Percentiles rank a stretch among this genome's conserved stretches.
Conservation (phyloP, 2,797 vertebrate species). For the Allobates femoralis region DNA sequence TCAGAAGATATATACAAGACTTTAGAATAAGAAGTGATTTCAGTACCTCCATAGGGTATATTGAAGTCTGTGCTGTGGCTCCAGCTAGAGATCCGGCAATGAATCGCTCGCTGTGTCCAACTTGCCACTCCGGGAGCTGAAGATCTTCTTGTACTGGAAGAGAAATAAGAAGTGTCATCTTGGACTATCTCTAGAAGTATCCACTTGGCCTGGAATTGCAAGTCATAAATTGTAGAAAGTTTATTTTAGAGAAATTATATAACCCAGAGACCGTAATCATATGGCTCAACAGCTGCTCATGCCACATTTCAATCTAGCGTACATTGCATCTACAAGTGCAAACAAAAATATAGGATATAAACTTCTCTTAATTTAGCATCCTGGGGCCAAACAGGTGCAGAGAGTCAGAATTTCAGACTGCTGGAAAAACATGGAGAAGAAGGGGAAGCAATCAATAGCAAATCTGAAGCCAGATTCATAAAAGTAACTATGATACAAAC, state of each 20-base stretch:
- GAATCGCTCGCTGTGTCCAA: slow-evolving; percentile 87
- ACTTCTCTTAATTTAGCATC: neutral
- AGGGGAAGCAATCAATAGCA: neutral
- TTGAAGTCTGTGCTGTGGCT: slow-evolving; percentile 91
- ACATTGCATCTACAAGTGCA: too few species aligned
- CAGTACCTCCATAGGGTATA: slow-evolving; percentile 94
- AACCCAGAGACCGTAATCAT: neutral
- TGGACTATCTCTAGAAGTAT: neutral
- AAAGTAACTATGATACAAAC: neutral
- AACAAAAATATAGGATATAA: neutral
- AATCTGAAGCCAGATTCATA: neutral
- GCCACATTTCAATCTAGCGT: neutral
- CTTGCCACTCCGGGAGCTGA: slow-evolving; percentile 85
- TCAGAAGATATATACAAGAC: neutral
- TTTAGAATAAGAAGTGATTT: neutral
- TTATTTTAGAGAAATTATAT: neutral
- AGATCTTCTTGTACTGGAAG: slow-evolving; percentile 88
- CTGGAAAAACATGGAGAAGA: neutral
- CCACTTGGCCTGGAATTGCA: neutral
- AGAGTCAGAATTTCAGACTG: neutral
- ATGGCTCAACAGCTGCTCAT: slow-evolving; percentile 11
- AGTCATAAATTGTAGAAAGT: neutral
- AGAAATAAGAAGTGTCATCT: neutral
- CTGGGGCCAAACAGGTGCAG: neutral
- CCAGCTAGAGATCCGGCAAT: slow-evolving; percentile 92